Conservation (phyloP, 2,888 invertebrate genomes). For the Encarsia formosa region DNA sequence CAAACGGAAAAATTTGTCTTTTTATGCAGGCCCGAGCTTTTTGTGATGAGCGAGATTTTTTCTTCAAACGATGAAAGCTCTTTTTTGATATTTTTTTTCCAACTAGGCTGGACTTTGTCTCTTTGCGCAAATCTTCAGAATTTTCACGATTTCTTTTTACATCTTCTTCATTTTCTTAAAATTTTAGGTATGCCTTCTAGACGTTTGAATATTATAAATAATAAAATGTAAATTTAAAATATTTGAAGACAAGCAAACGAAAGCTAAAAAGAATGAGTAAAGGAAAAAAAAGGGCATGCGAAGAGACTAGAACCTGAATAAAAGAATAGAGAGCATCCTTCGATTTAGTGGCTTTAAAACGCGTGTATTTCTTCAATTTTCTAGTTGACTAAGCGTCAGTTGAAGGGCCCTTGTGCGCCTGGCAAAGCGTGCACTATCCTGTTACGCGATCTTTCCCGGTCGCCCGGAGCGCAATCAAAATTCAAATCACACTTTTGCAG, state of each 20-base stretch:
- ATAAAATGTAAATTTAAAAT: too few species aligned
- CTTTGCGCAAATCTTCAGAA: conserved; percentile 15
- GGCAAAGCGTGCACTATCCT: conserved; percentile 53
- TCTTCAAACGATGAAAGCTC: too few species aligned
- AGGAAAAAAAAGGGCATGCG: not conserved
- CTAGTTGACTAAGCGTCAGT: conserved; percentile 48
- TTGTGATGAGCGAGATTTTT: too few species aligned
- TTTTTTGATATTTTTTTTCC: not conserved
- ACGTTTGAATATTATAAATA: too few species aligned
- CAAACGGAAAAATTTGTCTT: too few species aligned
- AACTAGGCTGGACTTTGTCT: conserved; percentile 1
- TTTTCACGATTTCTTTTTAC: too few species aligned
- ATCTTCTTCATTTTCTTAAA: too few species aligned
- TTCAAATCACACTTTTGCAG: conserved; percentile 51
- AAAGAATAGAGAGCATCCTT: conserved; percentile 22
- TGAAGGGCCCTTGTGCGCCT: conserved; percentile 48
- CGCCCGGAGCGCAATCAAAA: conserved; percentile 48
- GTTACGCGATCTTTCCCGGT: conserved; percentile 49
- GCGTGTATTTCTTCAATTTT: conserved; percentile 51
- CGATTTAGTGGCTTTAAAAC: conserved; percentile 43
- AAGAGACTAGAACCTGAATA: too few species aligned
- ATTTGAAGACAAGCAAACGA: too few species aligned
- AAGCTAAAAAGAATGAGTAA: not conserved
- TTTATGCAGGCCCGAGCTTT: too few species aligned
- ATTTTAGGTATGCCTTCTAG: too few species aligned